These are phyloP conservation scores for Aphrophora alni DNA, from an alignment of 2,888 invertebrate species.

Conservation along the genomic window DNA sequence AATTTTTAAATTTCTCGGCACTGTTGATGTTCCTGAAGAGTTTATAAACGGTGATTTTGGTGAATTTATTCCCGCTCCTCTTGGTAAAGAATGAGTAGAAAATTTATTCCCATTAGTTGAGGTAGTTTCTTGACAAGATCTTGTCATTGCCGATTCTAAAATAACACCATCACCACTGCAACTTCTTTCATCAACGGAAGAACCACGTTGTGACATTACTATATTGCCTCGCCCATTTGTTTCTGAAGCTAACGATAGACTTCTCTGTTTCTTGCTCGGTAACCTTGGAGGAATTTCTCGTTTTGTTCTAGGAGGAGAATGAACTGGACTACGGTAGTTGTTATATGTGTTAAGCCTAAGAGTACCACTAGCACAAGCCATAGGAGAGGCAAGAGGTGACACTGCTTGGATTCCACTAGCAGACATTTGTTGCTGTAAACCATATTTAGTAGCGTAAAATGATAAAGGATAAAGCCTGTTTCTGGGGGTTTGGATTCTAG, in stretches of 20 bases:
- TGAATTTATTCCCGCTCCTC: conserved; percentile 62
- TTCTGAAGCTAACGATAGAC: conserved; percentile 76
- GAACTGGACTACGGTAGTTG: conserved; percentile 60
- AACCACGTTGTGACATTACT: conserved; percentile 33
- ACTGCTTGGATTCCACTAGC: conserved; percentile 54
- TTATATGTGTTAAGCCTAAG: conserved; percentile 54
- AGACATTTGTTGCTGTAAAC: conserved; percentile 55
- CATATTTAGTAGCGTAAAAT: conserved; percentile 70
- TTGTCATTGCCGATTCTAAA: conserved; percentile 54
- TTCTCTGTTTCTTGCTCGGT: conserved; percentile 70
- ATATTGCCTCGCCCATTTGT: conserved; percentile 56
- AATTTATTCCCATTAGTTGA: conserved; percentile 58
- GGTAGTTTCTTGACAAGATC: conserved; percentile 32
- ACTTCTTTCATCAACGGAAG: conserved; percentile 64
- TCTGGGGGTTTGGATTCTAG: conserved; percentile 83
- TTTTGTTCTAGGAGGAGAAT: conserved; percentile 64
- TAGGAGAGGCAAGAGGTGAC: conserved; percentile 49
- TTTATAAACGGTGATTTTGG: conserved; percentile 38
- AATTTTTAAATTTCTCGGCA: conserved; percentile 55
- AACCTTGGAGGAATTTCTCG: conserved; percentile 57
- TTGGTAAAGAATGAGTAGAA: conserved; percentile 65
- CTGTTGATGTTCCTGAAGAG: conserved; percentile 55
- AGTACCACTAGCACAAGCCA: conserved; percentile 47
- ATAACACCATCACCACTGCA: conserved; percentile 75
- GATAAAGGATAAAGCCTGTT: conserved; percentile 81